Evolutionary conservation across 2,888 invertebrate species (phyloP), one percentile per base, ranked within the genome.

Genomic region (Noctua fimbriata): DNA sequence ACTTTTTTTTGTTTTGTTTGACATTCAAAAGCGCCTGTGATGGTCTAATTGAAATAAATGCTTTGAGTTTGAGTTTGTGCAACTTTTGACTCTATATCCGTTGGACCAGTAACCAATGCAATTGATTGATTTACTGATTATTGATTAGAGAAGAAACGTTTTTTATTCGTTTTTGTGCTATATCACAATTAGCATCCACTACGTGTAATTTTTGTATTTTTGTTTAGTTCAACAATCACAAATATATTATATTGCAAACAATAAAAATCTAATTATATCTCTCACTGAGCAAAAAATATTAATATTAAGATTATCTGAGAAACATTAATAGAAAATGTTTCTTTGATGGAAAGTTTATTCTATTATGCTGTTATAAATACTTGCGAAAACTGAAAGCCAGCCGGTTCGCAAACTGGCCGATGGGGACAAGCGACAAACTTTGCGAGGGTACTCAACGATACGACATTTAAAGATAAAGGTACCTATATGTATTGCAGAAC

Each of bases 321-420:
- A 76, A 77, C 58, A 72, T 66, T 52, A 75, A 77, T 72, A 77
- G 32, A 77, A 74, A 77, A 75, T 73, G 55, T 70, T 80, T 79
- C 44, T 75, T 77, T 47, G 74, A 81, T 69, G 74, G 5, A 69
- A 81, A 81, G 49, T 75, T 81, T 73, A 74, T 60, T 77, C 65
- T 47, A 69, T 69, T 65, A 69, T 65, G 24, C 21, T 71, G 85
- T 60, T 74, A 67, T 73, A 69, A 72, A 80, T 24, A 63, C 76
- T 77, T 65, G 65, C n/a, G n/a, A 83, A 47, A 41, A 69, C 41
- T 65, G 71, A n/a, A 28, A 65, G 41, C 36, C 49, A 66, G 41
- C 63, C 44, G 44, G 47, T 21, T 32, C 28, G 6, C n/a, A 9
- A 72, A 66, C 60, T 72, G 80, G 47, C n/a, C n/a, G 41, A 21